phyloP scores from a whole-genome alignment of 2,888 invertebrate genomes.

The Deilephila elpenor region DNA sequence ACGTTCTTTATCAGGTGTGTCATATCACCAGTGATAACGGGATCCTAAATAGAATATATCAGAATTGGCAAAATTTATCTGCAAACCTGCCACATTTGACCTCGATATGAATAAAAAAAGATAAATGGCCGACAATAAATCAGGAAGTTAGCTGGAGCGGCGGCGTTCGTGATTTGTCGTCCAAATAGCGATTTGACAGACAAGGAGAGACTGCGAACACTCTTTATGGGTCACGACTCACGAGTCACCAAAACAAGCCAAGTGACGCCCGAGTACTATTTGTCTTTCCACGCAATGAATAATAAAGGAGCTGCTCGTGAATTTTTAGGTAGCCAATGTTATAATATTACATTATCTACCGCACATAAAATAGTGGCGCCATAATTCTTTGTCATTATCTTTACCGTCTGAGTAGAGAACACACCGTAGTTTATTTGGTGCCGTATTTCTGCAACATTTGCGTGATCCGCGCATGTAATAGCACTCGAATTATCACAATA shows the following conservation, averaged over 20 bases:
- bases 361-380: conserved; percentile 19
- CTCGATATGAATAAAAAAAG: conserved; percentile 58
- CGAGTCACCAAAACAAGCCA: conserved; percentile 51
- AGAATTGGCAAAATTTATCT: conserved; percentile 3
- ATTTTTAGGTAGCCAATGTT: conserved; percentile 38
- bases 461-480: neutral
- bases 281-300: conserved; percentile 54
- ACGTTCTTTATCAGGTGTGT: too few relatives aligned
- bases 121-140: conserved; percentile 73
- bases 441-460: neutral
- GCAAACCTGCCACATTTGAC: conserved; percentile 20
- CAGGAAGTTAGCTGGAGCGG: conserved; percentile 63
- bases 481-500: neutral
- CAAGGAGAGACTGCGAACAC: conserved; percentile 47
- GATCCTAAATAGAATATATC: neutral
- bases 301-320: conserved; percentile 44
- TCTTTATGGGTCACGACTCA: conserved; percentile 58
- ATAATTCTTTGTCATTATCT: conserved; percentile 3
- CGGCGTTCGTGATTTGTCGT: conserved; percentile 63
- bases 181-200: conserved; percentile 63
- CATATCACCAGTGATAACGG: neutral
- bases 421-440: neutral
- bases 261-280: conserved; percentile 45
- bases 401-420: neutral
- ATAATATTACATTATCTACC: conserved; percentile 37